phyloP scores from a whole-genome alignment of 2,797 vertebrate species.

The Loris lydekkerianus region DNA sequence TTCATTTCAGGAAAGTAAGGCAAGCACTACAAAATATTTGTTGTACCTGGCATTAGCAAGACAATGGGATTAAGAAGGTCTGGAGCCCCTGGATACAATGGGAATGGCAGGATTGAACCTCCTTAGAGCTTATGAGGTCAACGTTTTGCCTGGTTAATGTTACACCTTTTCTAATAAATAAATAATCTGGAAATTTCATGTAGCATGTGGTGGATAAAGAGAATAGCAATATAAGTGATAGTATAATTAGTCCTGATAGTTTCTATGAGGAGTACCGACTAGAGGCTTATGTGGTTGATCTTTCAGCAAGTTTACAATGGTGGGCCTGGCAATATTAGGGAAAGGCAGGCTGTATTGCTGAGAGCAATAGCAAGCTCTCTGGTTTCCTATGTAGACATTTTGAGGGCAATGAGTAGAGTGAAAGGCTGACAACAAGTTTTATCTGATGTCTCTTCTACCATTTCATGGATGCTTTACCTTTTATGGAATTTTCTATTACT shows the following conservation, averaged over 20 bases:
- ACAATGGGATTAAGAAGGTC: neutral
- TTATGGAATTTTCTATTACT: neutral
- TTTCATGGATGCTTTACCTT: neutral
- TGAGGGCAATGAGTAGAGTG: neutral
- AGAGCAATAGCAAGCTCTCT: neutral
- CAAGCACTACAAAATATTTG: neutral
- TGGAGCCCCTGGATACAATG: neutral
- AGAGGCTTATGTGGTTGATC: neutral
- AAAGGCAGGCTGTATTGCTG: rapidly evolving
- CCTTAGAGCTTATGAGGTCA: neutral
- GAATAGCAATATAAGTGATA: neutral
- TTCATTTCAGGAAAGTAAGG: constrained; percentile 4
- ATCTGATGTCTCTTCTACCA: neutral
- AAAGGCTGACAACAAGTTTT: neutral
- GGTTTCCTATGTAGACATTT: neutral
- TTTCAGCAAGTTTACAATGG: neutral
- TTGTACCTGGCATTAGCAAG: neutral
- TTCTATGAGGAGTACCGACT: neutral
- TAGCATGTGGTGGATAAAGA: neutral
- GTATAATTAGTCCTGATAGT: neutral
- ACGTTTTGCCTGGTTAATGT: neutral
- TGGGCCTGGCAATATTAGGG: neutral
- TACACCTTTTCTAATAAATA: neutral
- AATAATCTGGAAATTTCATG: neutral
- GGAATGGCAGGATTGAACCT: neutral